Evolutionary conservation across 2,888 invertebrate species (phyloP), one percentile per base, ranked within the genome.

Genomic region (Limnephilus rhombicus): DNA sequence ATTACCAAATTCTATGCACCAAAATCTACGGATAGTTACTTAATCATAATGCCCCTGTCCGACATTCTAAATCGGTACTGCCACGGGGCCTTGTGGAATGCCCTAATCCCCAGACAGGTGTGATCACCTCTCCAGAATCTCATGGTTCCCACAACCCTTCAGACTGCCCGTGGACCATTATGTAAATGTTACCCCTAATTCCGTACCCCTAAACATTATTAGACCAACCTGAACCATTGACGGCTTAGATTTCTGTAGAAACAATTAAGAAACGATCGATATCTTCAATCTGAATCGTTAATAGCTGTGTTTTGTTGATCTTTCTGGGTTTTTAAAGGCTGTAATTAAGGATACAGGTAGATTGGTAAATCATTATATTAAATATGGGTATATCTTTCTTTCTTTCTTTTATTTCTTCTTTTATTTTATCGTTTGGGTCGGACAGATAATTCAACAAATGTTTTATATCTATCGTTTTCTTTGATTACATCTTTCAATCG

Each of bases 71-170:
- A 34, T 34, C 11, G 37, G 24, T 85, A 85, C 34, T 24, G 18
- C 41, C 85, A 24, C 24, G 11, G 24, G 24, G 2, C 85, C 24
- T 85, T 37, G 85, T 34, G 88, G 88, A 88, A 88, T 88, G 88
- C 80, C 34, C 24, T 88, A 88, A 88, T 88, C 88, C 88, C 88
- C 34, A 68, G 88, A 88, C 88, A 88, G 88, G 88, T 88, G 88
- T 88, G 88, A 80, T 80, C 88, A 34, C 31, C 80, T 68, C 68
- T 34, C 88, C 5, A 7, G 45, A n/a, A 24, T 24, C 49, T 12
- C n/a, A 15, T 12, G 80, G 88, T 88, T 88, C 88, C 88, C 88
- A 88, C 88, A 88, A 80, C 88, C 88, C 88, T 88, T 18, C 11
- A 11, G 34, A 9, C 88, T 34, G 80, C 88, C 80, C 80, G 24